These are phyloP conservation scores for Phylloscopus collybita DNA, from an alignment of 2,797 vertebrate species.

Conservation along the genomic window DNA sequence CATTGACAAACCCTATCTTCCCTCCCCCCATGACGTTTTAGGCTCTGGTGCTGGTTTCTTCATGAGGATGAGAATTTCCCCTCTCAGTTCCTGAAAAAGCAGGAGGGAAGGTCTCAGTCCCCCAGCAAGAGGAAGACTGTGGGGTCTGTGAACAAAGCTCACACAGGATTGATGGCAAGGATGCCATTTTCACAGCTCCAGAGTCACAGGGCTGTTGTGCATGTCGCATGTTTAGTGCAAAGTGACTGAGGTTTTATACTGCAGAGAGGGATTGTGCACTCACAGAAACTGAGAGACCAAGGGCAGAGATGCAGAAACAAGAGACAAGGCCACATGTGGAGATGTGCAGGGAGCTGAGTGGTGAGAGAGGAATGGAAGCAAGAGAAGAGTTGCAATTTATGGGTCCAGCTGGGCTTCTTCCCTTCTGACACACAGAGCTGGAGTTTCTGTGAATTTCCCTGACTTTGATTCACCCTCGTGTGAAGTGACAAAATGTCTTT, in stretches of 20 bases:
- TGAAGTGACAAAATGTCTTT: neutral
- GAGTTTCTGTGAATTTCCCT: neutral
- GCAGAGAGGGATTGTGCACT: neutral
- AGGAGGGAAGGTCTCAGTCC: neutral
- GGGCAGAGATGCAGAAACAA: neutral
- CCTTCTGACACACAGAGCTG: neutral
- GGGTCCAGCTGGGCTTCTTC: neutral
- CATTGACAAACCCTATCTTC: neutral
- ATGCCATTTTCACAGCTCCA: neutral
- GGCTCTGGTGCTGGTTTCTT: neutral
- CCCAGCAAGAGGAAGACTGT: neutral
- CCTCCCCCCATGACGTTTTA: neutral
- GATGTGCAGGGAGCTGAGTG: neutral
- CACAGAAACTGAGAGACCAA: accelerated
- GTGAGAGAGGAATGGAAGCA: neutral
- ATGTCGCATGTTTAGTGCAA: neutral
- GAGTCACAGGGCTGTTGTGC: neutral
- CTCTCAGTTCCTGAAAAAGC: neutral
- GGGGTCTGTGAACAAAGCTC: neutral
- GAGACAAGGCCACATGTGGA: neutral
- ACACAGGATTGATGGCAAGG: neutral
- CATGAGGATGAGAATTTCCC: neutral
- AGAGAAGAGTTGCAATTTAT: neutral
- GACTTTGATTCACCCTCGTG: neutral
- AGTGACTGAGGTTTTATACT: neutral